Conservation (phyloP, 2,113 vertebrate species). For the Hydropotes inermis region DNA sequence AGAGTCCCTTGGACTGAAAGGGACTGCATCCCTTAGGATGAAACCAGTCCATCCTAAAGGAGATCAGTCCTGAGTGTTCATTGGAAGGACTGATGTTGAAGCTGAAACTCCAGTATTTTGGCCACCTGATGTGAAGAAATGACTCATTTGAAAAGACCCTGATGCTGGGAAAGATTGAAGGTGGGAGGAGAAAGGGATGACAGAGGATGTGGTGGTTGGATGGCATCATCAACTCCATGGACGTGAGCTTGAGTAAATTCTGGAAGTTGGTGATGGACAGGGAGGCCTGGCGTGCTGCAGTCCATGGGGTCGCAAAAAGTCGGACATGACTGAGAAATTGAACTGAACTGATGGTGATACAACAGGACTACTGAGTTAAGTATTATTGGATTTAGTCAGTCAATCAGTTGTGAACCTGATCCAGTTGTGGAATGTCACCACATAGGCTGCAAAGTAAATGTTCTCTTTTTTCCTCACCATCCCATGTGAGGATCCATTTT, state of each 20-base stretch:
- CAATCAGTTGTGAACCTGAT: background rate
- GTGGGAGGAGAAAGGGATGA: background rate
- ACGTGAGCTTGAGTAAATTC: background rate
- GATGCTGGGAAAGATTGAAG: background rate
- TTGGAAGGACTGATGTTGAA: background rate
- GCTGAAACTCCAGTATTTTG: background rate
- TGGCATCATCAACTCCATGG: background rate
- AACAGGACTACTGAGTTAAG: background rate
- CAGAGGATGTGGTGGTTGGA: background rate
- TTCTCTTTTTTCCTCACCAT: background rate
- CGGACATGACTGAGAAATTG: background rate
- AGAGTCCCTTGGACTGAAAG: background rate
- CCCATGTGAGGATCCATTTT: background rate
- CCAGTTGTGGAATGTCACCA: background rate
- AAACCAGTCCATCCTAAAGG: background rate
- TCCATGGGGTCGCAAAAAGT: fast-evolving
- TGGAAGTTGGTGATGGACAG: background rate
- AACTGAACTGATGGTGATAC: background rate
- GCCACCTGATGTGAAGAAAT: fast-evolving
- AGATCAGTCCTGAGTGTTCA: background rate
- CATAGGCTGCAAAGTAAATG: background rate
- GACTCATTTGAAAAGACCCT: background rate
- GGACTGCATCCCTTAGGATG: background rate
- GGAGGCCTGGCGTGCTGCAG: background rate
- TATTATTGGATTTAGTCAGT: background rate